Conservation (phyloP, 2,888 invertebrate species). For the Vanessa cardui region DNA sequence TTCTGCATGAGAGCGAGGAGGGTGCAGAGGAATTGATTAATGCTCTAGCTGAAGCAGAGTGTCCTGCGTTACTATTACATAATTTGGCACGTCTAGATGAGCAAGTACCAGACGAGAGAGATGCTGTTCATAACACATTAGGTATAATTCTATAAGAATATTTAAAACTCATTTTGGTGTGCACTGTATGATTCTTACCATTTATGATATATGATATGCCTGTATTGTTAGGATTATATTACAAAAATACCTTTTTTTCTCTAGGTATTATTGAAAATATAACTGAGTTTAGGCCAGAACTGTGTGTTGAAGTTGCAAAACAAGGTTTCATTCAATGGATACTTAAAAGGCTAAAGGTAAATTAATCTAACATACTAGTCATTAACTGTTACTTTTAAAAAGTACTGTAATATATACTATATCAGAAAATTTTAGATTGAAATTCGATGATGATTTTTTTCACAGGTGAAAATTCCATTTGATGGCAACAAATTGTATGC, state of each 20-base stretch:
- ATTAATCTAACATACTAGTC: constrained; percentile 1
- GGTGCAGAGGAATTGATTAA: constrained; percentile 94
- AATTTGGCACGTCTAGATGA: constrained; percentile 97
- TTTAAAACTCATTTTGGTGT: too few species aligned
- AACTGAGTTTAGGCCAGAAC: constrained; percentile 93
- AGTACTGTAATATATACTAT: background rate
- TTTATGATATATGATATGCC: background rate
- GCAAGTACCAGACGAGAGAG: constrained; percentile 94
- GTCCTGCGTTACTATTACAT: constrained; percentile 94
- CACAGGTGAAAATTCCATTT: constrained; percentile 90
- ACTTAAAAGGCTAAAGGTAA: constrained; percentile 91
- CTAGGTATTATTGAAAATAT: constrained; percentile 96
- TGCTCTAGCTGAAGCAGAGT: constrained; percentile 93
- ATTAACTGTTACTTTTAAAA: background rate
- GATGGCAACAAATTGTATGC: constrained; percentile 97
- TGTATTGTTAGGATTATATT: background rate
- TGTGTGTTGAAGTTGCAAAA: constrained; percentile 92
- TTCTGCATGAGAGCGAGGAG: constrained; percentile 96
- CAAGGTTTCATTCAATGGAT: constrained; percentile 97
- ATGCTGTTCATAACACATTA: constrained; percentile 97
- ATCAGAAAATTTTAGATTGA: too few species aligned
- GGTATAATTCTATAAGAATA: constrained; percentile 66
- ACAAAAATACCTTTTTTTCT: background rate
- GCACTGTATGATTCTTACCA: background rate
- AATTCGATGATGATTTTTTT: background rate